Evolutionary conservation across 2,888 invertebrate genomes (phyloP).

Genomic region (Zygaena filipendulae): DNA sequence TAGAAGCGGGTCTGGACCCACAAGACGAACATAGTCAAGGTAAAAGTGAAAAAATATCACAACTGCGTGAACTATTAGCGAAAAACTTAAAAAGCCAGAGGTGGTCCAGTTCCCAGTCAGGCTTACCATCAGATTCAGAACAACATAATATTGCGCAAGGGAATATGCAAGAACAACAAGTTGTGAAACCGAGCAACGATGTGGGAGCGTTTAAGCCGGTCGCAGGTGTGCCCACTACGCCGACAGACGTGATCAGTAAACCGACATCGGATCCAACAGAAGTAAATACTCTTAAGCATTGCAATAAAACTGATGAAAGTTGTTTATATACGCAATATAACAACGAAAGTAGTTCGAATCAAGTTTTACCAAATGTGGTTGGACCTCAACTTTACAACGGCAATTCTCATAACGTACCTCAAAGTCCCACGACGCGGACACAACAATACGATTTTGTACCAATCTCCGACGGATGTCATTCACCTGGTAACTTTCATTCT

Average conservation of each 20-base stretch:
- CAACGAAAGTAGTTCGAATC: constrained; percentile 26
- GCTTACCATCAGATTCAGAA: constrained; percentile 27
- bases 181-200: constrained; percentile 25
- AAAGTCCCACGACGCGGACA: constrained; percentile 80
- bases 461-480: constrained; percentile 83
- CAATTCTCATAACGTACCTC: constrained; percentile 66
- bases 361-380: constrained; percentile 25
- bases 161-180: constrained; percentile 27
- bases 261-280: constrained; percentile 25
- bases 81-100: constrained; percentile 70
- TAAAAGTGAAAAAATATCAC: constrained; percentile 76
- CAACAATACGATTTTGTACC: constrained; percentile 89
- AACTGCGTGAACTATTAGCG: constrained; percentile 76
- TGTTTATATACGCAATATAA: constrained; percentile 30
- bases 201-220: constrained; percentile 43
- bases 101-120: constrained; percentile 32
- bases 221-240: constrained; percentile 19
- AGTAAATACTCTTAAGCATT: constrained; percentile 27
- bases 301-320: constrained; percentile 33
- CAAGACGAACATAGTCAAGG: constrained; percentile 60
- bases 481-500: constrained; percentile 62
- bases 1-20: constrained; percentile 51
- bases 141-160: constrained; percentile 26
- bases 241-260: constrained; percentile 27
- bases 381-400: constrained; percentile 43